Conservation (phyloP, 2,113 vertebrate genomes). For the Sigmodon hispidus region DNA sequence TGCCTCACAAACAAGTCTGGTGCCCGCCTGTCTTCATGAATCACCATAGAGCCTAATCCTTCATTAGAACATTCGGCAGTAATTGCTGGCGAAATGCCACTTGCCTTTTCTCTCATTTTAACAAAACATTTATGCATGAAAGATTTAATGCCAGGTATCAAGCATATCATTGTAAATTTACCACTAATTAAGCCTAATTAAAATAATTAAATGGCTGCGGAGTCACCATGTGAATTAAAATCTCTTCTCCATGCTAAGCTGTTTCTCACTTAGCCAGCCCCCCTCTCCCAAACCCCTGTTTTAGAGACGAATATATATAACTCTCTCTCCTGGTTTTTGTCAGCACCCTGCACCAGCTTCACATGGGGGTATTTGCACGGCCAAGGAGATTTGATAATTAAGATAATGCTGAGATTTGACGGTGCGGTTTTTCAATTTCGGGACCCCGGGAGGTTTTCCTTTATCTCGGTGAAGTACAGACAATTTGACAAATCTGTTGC, state of each 20-base stretch:
- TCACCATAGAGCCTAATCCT: constrained; percentile 87
- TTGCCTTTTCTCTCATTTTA: constrained; percentile 88
- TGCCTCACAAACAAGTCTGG: constrained; percentile 79
- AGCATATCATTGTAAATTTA: constrained; percentile 97
- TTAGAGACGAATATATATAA: constrained; percentile 48
- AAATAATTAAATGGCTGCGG: constrained; percentile 95
- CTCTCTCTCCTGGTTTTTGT: constrained; percentile 29
- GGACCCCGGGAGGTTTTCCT: constrained; percentile 88
- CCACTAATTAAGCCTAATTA: constrained; percentile 99
- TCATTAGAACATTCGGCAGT: constrained; percentile 90
- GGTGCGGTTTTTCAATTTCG: constrained; percentile 85
- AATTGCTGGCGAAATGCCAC: constrained; percentile 93
- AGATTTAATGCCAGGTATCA: constrained; percentile 98
- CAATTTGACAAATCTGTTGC: constrained; percentile 92
- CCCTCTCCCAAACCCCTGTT: not conserved
- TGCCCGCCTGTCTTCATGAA: constrained; percentile 88
- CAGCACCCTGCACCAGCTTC: constrained; percentile 38
- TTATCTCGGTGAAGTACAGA: constrained; percentile 90
- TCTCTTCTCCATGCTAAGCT: constrained; percentile 75
- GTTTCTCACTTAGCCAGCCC: constrained; percentile 66
- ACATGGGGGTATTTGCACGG: constrained; percentile 39
- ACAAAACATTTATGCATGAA: constrained; percentile 97
- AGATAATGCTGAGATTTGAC: constrained; percentile 85
- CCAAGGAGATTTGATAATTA: constrained; percentile 86
- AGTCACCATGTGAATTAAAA: constrained; percentile 90